Evolutionary conservation across 2,797 vertebrate genomes (phyloP).

Genomic region (Lepus oiostolus): DNA sequence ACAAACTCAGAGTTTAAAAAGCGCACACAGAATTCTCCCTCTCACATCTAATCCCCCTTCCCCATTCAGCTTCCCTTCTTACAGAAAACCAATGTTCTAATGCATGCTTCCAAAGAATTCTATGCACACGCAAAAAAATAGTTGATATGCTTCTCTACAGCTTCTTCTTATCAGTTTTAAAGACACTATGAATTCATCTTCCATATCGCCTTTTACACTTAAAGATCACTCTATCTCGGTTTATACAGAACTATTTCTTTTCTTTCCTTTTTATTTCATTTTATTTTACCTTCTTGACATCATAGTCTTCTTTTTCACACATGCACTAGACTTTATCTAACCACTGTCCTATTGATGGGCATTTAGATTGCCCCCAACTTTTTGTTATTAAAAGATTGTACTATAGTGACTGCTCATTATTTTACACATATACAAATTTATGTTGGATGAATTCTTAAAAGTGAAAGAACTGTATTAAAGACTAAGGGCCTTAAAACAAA

Average conservation of each 20-base stretch:
- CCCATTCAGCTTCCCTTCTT: background rate
- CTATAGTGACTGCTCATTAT: constrained; percentile 15
- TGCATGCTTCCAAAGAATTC: background rate
- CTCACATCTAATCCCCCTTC: background rate
- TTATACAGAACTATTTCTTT: background rate
- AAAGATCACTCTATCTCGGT: constrained; percentile 8
- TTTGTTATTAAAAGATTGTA: constrained; percentile 56
- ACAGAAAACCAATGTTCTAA: background rate
- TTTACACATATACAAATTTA: background rate
- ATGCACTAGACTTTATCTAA: constrained; percentile 8
- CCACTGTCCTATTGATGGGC: constrained; percentile 24
- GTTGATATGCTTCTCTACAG: background rate
- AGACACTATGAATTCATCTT: background rate
- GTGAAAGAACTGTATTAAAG: background rate
- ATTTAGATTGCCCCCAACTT: constrained; percentile 38
- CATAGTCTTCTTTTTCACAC: background rate
- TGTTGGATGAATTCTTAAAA: background rate
- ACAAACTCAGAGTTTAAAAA: background rate
- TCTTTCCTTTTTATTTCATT: background rate
- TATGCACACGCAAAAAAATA: background rate
- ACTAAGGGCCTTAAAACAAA: background rate
- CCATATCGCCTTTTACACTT: constrained; percentile 7
- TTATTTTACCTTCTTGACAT: background rate
- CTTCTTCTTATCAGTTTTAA: constrained; percentile 36
- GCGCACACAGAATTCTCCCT: background rate